A percentile compares a stretch with the other conserved stretches of the same genome.
Conservation (phyloP, 2,797 vertebrate genomes). For the Acanthurus tractus region DNA sequence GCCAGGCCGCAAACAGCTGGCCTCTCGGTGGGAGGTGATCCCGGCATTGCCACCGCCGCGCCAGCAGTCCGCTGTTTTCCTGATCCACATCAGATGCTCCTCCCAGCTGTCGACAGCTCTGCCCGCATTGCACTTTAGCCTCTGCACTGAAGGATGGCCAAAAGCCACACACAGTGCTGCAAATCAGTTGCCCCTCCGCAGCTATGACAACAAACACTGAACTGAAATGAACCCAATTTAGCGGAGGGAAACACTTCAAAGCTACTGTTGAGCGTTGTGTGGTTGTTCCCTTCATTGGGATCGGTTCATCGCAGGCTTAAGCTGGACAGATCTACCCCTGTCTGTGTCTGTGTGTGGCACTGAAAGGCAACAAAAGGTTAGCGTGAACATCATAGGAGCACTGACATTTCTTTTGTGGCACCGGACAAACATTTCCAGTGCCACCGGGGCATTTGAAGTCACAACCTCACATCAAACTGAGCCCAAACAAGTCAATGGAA, state of each 20-base stretch:
- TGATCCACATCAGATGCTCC: slow-evolving; percentile 44
- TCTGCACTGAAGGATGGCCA: neutral
- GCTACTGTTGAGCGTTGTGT: neutral
- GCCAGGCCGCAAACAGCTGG: slow-evolving; percentile 13
- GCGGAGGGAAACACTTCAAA: slow-evolving; percentile 1
- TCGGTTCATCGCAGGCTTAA: neutral
- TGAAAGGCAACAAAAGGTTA: slow-evolving; percentile 38
- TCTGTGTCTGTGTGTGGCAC: neutral
- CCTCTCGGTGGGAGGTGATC: slow-evolving; percentile 25
- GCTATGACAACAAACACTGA: slow-evolving; percentile 22
- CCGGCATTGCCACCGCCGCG: neutral
- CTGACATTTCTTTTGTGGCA: slow-evolving; percentile 37
- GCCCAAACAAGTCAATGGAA: neutral
- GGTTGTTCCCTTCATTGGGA: neutral
- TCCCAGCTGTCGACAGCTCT: slow-evolving; percentile 39
- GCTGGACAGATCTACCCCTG: neutral
- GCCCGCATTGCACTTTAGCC: slow-evolving; percentile 16
- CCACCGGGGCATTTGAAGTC: slow-evolving; percentile 1
- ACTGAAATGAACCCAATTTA: neutral
- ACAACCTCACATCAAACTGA: slow-evolving; percentile 28
- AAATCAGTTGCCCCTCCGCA: slow-evolving; percentile 17
- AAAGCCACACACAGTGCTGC: slow-evolving; percentile 1
- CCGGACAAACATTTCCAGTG: slow-evolving; percentile 12
- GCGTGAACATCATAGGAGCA: slow-evolving; percentile 13
- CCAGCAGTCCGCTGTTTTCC: slow-evolving; percentile 4